Base-by-base conservation (phyloP, 1,140 invertebrate genomes). In the Aphis gossypii region DNA sequence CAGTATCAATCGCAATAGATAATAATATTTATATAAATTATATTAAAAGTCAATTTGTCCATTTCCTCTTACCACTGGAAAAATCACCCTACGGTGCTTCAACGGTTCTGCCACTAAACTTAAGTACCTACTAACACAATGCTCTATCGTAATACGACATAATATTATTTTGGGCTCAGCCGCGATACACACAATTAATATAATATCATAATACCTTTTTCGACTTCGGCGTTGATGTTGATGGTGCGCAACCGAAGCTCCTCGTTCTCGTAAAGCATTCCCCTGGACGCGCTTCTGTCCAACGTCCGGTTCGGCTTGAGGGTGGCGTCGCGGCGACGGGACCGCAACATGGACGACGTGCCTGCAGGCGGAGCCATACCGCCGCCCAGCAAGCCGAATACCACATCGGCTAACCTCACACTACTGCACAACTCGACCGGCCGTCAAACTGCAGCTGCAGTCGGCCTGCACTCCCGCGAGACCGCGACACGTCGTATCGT, bases 211-310 rank as follows among this genome's bases (percentile, higher is more conserved):
- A 9, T 95, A 98, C 97, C 97, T 97, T 97, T 96, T 95, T 98
- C 98, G 48, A 98, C 97, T 96, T 98, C 98, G n/a, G 98, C 98
- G 95, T 98, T 98, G 94, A 98, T 98, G 95, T 98, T 97, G 95
- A 98, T 98, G 44, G 98, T 98, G 94, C 98, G 96, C 94, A 98
- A 95, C 94, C 98, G 96, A n/a, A 98, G 96, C 95, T 98, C 98
- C 95, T 98, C 98, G 96, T 98, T 98, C 95, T 98, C 98, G 96
- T 97, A 98, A 94, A 98, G 96, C 97, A 98, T 98, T 91, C 97
- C 97, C 94, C 97, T 96, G 44, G 97, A 97, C 41, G 97, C 98
- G 95, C 97, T 98, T 94, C 97, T 96, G 95, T 98, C 97, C 95
- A 98, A 97, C 95, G 96, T 96, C 93, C 97, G 96, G 95, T 97